Evolutionary conservation across 2,888 invertebrate genomes (phyloP), one percentile per base, ranked within the genome.

Genomic region (Cataglyphis rosenhaueri): DNA sequence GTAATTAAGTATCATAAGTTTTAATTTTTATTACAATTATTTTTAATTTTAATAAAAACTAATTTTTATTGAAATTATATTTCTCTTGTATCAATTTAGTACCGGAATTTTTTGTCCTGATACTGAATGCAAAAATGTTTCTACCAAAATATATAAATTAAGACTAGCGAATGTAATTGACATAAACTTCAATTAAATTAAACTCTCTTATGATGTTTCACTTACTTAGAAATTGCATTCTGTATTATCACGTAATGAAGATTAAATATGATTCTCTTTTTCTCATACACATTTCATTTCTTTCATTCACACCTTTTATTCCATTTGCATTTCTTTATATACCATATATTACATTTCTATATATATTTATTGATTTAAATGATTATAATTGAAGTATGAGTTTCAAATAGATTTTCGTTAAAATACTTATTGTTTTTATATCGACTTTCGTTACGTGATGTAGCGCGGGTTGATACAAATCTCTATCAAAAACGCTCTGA

Each of bases 61-160:
- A 52, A 70, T 59, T 25, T 71, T 78, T 48, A 79, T 79, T 70
- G 61, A 79, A 79, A 79, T 35, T 25, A 35, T 71, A 61, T 71
- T 71, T n/a, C 78, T 61, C 4, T 12, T 15, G 59, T 78, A 70
- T 79, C 35, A 59, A 61, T 79, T 70, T 71, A 79, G 35, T 25
- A 41, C 32, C 44, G 8, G 25, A 70, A 25, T 70, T 78, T 44
- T 59, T 70, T 18, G 10, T 1, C 3, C 55, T 29, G 18, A 4
- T 10, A 59, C 21, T 32, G 25, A 18, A 71, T 21, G 66, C 52
- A 55, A 44, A 70, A 78, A 78, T 59, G 18, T 41, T 78, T 44
- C 44, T 44, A 79, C 44, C 18, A 61, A 71, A 61, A 35, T 71
- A 79, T 44, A 25, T 32, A 12, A 12, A 48, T 18, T 44, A 59